A percentile compares a stretch with the other conserved stretches of the same genome.
Conservation (phyloP, 1,140 invertebrate genomes). For the Gryllus bimaculatus region DNA sequence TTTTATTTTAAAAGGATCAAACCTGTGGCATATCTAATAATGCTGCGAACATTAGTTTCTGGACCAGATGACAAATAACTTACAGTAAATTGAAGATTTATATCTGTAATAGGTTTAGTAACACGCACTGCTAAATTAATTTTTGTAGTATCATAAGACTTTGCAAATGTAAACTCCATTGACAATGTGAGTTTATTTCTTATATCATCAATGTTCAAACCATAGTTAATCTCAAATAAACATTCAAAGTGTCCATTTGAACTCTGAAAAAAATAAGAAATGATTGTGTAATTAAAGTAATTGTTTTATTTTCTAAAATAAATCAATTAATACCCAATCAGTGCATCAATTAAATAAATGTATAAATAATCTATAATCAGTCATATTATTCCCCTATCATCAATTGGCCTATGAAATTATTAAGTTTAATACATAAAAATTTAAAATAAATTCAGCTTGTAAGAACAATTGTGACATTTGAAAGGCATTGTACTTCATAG, state of each 20-base stretch:
- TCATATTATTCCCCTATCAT: too few species aligned
- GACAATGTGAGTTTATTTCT: slow-evolving; percentile 42
- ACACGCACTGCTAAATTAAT: slow-evolving; percentile 36
- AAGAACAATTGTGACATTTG: too few species aligned
- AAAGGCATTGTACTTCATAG: too few species aligned
- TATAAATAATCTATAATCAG: too few species aligned
- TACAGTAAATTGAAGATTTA: slow-evolving; percentile 39
- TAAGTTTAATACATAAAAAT: too few species aligned
- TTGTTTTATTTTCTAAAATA: neutral
- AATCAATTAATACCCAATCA: neutral
- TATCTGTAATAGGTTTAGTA: slow-evolving; percentile 37
- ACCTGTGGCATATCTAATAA: slow-evolving; percentile 40
- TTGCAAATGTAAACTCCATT: slow-evolving; percentile 43
- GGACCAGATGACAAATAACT: slow-evolving; percentile 32
- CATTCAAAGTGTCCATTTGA: slow-evolving; percentile 44
- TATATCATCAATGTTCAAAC: slow-evolving; percentile 33
- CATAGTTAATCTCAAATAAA: slow-evolving; percentile 40
- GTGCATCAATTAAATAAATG: too few species aligned
- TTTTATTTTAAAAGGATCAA: slow-evolving; percentile 12
- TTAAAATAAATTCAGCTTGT: too few species aligned
- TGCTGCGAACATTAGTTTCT: slow-evolving; percentile 32
- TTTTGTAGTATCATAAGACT: slow-evolving; percentile 37
- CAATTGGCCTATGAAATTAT: too few species aligned
- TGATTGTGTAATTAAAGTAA: neutral
- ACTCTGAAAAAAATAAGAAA: slow-evolving; percentile 30